These are phyloP conservation scores for Aphyosemion australe DNA, from an alignment of 2,113 vertebrate species.

Conservation along the genomic window DNA sequence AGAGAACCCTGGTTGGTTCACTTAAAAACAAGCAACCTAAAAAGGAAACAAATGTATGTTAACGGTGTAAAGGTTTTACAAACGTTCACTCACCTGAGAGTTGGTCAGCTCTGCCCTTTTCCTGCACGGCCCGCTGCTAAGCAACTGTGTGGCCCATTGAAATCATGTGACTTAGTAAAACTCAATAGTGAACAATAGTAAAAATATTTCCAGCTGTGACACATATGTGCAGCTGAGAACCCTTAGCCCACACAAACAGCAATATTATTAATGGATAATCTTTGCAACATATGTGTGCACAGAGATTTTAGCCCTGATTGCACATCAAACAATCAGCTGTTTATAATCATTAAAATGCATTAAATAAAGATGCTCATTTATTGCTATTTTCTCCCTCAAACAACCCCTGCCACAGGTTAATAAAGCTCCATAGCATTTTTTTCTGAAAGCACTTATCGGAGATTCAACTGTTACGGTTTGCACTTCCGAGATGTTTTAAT, in stretches of 20 bases:
- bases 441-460: slow-evolving; percentile 27
- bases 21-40: neutral
- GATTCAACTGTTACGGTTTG: slow-evolving; percentile 19
- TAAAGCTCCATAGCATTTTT: neutral
- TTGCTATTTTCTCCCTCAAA: too few species aligned
- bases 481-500: slow-evolving; percentile 45
- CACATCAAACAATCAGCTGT: neutral
- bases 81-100: slow-evolving; percentile 26
- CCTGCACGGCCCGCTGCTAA: slow-evolving; percentile 36
- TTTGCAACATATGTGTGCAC: too few species aligned
- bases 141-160: slow-evolving; percentile 28
- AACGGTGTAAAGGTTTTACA: slow-evolving; percentile 10
- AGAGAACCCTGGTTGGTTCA: neutral
- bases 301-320: too few species aligned
- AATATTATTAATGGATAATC: too few species aligned
- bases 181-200: slow-evolving; percentile 16
- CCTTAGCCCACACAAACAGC: neutral
- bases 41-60: slow-evolving; percentile 2
- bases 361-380: slow-evolving; percentile 15
- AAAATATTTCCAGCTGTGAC: slow-evolving; percentile 23
- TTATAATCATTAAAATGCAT: slow-evolving; percentile 4
- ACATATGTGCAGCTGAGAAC: neutral
- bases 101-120: slow-evolving; percentile 22
- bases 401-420: neutral
- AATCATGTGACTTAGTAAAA: slow-evolving; percentile 33